Base-by-base conservation (phyloP, 2,113 vertebrate genomes). In the Sisor rabdophorus region DNA sequence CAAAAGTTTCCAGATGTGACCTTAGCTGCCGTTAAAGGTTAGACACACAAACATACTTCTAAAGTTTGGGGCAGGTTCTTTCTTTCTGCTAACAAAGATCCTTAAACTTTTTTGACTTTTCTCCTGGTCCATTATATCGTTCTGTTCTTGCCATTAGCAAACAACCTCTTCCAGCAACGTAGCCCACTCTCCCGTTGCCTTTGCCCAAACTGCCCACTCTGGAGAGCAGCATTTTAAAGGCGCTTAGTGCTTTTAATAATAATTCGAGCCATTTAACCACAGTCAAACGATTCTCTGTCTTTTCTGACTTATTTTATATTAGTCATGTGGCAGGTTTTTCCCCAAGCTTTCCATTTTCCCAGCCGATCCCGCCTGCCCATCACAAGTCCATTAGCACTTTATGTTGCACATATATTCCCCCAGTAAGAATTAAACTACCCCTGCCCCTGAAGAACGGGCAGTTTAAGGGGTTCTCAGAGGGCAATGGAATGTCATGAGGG, bases 401-500 rank as follows among this genome's bases (percentile, higher is more conserved):
- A 80, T 71, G 44, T 77, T 4, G 28, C 63, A 58, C 61, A 73
- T 64, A 82, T 79, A 61, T 73, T 61, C 28, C 50, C 71, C 70
- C 67, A 28, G n/a, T 3, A 60, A 58, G 74, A 65, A 36, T 48
- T 55, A 32, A 32, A 48, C 24, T 47, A 20, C 50, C 60, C 59
- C 32, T 36, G 54, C 70, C 77, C 77, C 74, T n/a, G 54, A 55
- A 65, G 59, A 72, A 55, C 17, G 20, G 63, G 61, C 58, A 64
- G 73, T 60, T 71, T 55, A 40, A 47, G 48, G 53, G 30, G 52
- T 40, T 81, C 63, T 60, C 32, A 15, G 80, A 79, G 80, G 76
- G 78, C 80, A 81, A 47, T 54, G 47, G 54, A 74, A 80, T 80
- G 80, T 75, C 80, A 84, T 16, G 8, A 59, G 80, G 77, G 82